Evolutionary conservation across 1,140 invertebrate genomes (phyloP), one percentile per base, ranked within the genome.

Genomic region (Drosophila pseudoobscura): DNA sequence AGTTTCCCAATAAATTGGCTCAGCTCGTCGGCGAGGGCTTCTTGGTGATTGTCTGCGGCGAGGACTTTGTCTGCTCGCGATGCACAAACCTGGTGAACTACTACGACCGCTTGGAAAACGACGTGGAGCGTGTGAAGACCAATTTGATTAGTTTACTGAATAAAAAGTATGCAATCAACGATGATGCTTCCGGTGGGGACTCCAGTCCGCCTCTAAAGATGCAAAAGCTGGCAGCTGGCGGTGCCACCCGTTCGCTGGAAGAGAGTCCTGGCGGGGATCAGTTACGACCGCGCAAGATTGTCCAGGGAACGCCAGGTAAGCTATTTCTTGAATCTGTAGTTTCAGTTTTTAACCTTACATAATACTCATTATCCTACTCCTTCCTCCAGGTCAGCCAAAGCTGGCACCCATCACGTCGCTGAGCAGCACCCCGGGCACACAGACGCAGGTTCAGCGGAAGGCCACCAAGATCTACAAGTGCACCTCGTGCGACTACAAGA

Each of bases 401-500:
- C 74, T 90, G n/a, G 60, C 80, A 6, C 50, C 66, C 9, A 63
- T 58, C 11, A 31, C 65, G 7, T 41, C 66, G 51, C 80, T 80
- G 39, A 53, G 66, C 41, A 53, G 65, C 35, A 50, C 41, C 6
- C 64, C 66, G 6, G 83, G 83, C 41, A 89, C 84, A 26, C 87
- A 91, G 76, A 89, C 78, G 1, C 54, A 75, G 8, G 82, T 83
- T 2, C 89, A 91, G 39, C 75, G 85, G 6, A 90, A 87, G 65
- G 87, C 89, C 35, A 90, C 89, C 29, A 91, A 90, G 57, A 91
- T 92, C 5, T 92, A 92, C 53, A 91, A 91, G 75, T 92, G 91
- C 69, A 84, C 91, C 6, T 91, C 91, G 13, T 92, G 91, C 73
- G 91, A 92, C 26, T 92, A 91, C 53, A 91, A 92, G 65, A 92